Evolutionary conservation across 2,113 vertebrate genomes (phyloP), one percentile per base, ranked within the genome.

Genomic region (Pholis gunnellus): DNA sequence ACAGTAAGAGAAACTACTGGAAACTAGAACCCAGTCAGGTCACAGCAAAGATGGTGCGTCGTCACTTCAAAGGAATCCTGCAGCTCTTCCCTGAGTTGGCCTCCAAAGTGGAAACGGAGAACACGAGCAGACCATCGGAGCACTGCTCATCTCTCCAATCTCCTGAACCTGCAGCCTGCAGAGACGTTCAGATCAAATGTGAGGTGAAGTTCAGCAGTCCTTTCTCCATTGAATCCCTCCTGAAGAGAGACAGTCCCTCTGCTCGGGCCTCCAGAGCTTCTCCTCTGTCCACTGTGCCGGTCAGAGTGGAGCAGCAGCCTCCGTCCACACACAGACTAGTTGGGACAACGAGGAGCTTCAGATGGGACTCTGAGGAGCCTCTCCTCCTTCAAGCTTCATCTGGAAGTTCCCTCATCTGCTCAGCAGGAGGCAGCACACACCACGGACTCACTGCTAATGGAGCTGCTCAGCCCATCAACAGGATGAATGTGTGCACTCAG

Each of bases 181-280:
- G 42, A 14, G 60, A 38, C 0, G 50, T 38, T n/a, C 63, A 70
- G 48, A 67, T 82, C 25, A 81, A 31, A 54, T 40, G 57, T 36
- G 75, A 84, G 10, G 63, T 70, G 27, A 95, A 91, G 83, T 94
- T 95, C 77, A 91, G 54, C 60, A 52, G 94, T 22, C 79, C 93
- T 3, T 95, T 95, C 87, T 95, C 94, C 15, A 93, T 95, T 2
- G 94, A 95, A 6, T 93, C 94, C 9, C 66, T 95, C 20, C 76
- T 95, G 82, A 76, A 90, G 78, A 93, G 86, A 68, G 90, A 91
- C 38, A 0, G 56, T 0, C 38, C 73, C 48, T 29, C 81, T 13
- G 46, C 52, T 52, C 61, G 1, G 56, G 15, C 64, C 56, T 36
- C 48, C 56, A 44, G 25, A 67, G 46, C 86, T n/a, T 59, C 70